These are phyloP conservation scores for Mimas tiliae DNA, from an alignment of 2,888 invertebrate species.

Conservation along the genomic window DNA sequence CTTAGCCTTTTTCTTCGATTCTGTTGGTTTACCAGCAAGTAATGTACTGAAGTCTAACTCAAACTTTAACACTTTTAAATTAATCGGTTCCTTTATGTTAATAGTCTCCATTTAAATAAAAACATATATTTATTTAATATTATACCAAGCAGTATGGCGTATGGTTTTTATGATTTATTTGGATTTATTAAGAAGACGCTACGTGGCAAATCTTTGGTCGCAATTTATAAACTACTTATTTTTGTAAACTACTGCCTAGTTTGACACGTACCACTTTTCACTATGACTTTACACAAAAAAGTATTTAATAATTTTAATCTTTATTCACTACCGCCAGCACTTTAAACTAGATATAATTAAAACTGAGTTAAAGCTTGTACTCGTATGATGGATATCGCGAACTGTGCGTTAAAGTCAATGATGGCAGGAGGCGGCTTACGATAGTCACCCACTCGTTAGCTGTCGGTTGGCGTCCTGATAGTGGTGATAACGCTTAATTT, in stretches of 20 bases:
- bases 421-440: conserved; percentile 52
- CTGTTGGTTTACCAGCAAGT: conserved; percentile 48
- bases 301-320: background rate
- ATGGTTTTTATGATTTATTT: background rate
- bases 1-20: conserved; percentile 52
- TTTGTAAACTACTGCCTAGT: background rate
- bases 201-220: no score
- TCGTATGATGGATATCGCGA: conserved; percentile 16
- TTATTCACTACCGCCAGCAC: background rate
- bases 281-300: background rate
- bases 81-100: conserved; percentile 67
- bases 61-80: conserved; percentile 74
- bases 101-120: conserved; percentile 66
- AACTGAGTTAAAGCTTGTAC: background rate
- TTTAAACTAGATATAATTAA: conserved; percentile 3
- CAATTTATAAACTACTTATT: no score
- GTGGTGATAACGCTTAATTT: conserved; percentile 75
- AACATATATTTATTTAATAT: background rate
- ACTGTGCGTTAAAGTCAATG: conserved; percentile 28
- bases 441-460: conserved; percentile 76
- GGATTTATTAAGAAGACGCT: background rate
- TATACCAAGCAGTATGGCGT: background rate
- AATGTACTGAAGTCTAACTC: conserved; percentile 70
- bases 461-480: conserved; percentile 65
- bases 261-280: conserved; percentile 2